Base-by-base conservation (phyloP, 2,888 invertebrate genomes). In the Diabrotica balteata region DNA sequence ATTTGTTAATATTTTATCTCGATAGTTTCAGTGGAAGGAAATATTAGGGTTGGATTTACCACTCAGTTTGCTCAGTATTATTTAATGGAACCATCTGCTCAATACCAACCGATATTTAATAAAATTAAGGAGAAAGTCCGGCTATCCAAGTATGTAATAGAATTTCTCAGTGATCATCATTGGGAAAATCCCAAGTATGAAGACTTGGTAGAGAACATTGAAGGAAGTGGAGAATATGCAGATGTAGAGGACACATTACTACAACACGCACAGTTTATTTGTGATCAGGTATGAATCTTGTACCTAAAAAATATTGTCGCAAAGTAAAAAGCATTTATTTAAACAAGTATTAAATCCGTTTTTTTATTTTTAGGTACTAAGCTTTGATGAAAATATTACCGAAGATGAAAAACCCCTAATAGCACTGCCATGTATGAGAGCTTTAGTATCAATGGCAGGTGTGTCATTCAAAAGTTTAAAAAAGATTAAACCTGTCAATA, bases 11-110 rank as follows among this genome's bases (percentile, higher is more conserved):
- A 32, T 32, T 32, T 17, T 32, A 32, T 32, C 32, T 32, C 32
- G 32, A 32, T 32, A 32, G 4, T 32, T 32, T 32, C 32, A 32
- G 32, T 54, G 10, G 53, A 94, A 45, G 89, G 90, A 73, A 88
- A 88, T 75, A 90, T 91, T 66, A 87, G 93, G 60, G 88, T 94
- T n/a, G 93, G 92, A 50, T 86, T 94, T 75, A 90, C 90, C 44
- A 93, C 94, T 64, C 90, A 89, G 79, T 93, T 88, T 84, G 93
- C 90, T 6, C 93, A 94, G 80, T 95, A 95, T 81, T 90, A 92
- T 80, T 84, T 95, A 66, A 88, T 93, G 86, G 88, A 89, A 74
- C 91, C 94, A 0, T 91, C 91, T 74, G 86, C 88, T 59, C 88
- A 87, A 57, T 95, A 94, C 79, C 86, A 87, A 64, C 88, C 90